These are phyloP conservation scores for Sebastes trivittatus DNA, from an alignment of 2,797 vertebrate genomes.

Conservation along the genomic window DNA sequence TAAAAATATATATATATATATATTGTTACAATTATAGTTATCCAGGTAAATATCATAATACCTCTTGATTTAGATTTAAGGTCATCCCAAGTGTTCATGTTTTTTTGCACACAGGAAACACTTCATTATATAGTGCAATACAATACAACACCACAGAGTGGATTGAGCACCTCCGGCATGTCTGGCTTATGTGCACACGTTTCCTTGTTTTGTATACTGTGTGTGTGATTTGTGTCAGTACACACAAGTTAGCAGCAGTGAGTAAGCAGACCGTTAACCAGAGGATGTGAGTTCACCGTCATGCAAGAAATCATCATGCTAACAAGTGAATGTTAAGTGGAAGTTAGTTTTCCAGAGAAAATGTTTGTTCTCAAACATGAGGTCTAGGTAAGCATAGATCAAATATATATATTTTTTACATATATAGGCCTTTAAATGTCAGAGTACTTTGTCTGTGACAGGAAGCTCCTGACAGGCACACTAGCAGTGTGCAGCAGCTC, in stretches of 20 bases:
- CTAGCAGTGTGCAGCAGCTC: slow-evolving; percentile 1
- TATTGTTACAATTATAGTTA: background rate
- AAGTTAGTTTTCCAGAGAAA: background rate
- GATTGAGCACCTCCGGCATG: no score
- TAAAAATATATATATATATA: background rate
- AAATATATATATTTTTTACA: background rate
- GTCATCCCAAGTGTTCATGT: background rate
- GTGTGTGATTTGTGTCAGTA: background rate
- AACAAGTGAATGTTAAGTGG: background rate
- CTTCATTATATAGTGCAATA: background rate
- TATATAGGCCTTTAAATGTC: background rate
- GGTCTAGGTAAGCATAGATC: background rate
- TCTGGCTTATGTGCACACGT: background rate
- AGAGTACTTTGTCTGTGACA: background rate
- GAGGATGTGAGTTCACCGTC: slow-evolving; percentile 37
- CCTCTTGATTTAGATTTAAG: background rate
- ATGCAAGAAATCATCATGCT: background rate
- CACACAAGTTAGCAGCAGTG: background rate
- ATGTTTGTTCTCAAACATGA: background rate
- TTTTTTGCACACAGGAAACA: background rate
- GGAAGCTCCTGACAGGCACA: slow-evolving; percentile 14
- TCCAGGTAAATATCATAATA: background rate
- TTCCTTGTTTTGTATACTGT: background rate
- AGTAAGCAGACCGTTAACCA: background rate
- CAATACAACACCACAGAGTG: background rate